A percentile compares a stretch with the other conserved stretches of the same genome.
Evolutionary conservation across 2,113 vertebrate species (phyloP).

Genomic region (Actenoides hombroni): DNA sequence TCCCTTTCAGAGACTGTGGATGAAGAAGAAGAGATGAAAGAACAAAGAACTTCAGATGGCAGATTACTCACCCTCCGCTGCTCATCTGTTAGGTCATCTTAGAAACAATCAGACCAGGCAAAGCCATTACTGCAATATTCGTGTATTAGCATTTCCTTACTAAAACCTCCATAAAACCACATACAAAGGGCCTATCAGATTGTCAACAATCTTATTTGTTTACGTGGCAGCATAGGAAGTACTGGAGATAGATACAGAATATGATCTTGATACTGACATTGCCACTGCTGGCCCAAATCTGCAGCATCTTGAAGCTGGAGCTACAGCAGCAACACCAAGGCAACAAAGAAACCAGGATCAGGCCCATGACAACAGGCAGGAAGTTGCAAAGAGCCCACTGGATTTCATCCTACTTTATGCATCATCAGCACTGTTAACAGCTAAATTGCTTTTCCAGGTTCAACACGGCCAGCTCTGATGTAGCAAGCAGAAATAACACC

Average conservation of each 20-base stretch:
- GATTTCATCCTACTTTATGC: not conserved
- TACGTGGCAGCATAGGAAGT: not conserved
- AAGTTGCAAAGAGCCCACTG: not conserved
- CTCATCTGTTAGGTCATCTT: constrained; percentile 8
- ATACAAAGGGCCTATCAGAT: not conserved
- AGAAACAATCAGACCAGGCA: constrained; percentile 19
- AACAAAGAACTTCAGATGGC: constrained; percentile 30
- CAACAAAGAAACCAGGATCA: not conserved
- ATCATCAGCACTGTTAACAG: not conserved
- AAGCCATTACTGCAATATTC: constrained; percentile 17
- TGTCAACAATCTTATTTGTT: not conserved
- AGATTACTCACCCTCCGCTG: not conserved
- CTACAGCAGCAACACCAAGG: not conserved
- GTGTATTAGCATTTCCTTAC: constrained; percentile 1
- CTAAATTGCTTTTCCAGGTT: not conserved
- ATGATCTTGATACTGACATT: not conserved
- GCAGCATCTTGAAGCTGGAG: not conserved
- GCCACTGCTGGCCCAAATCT: not conserved
- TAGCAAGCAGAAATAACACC: rapidly evolving
- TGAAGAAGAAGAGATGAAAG: not conserved
- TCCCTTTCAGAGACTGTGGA: not conserved
- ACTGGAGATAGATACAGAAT: not conserved
- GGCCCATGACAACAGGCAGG: not conserved
- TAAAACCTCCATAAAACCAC: not conserved
- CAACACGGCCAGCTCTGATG: not conserved